These are phyloP conservation scores for Byasa hedistus DNA, from an alignment of 2,888 invertebrate species.

Conservation along the genomic window DNA sequence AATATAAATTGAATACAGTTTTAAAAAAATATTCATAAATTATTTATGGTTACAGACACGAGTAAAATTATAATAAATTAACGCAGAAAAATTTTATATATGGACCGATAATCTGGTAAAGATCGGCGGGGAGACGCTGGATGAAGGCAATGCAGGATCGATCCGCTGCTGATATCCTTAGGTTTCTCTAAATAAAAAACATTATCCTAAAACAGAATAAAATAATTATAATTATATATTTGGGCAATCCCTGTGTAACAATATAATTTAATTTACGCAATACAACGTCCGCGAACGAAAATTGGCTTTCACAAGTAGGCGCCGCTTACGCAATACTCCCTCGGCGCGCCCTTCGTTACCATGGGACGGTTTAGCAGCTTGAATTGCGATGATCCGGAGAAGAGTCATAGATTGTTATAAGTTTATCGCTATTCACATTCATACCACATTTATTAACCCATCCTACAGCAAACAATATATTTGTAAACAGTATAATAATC, in stretches of 20 bases:
- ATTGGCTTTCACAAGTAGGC: background rate
- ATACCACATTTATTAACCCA: background rate
- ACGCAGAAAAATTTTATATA: too few species aligned
- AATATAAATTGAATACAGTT: too few species aligned
- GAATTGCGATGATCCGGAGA: slow-evolving; percentile 44
- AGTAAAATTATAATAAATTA: too few species aligned
- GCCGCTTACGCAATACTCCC: slow-evolving; percentile 11
- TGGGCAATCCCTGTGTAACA: background rate
- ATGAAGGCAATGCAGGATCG: too few species aligned
- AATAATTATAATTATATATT: background rate
- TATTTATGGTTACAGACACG: too few species aligned
- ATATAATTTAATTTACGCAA: background rate
- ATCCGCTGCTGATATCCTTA: too few species aligned
- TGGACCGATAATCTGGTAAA: too few species aligned
- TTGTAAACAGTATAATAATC: too few species aligned
- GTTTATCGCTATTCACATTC: slow-evolving; percentile 33
- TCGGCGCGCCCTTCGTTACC: slow-evolving; percentile 3
- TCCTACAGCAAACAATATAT: background rate
- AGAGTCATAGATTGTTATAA: slow-evolving; percentile 39
- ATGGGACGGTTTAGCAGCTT: slow-evolving; percentile 12
- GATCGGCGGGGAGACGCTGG: too few species aligned
- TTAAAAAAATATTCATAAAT: too few species aligned
- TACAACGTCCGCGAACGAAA: slow-evolving; percentile 20
- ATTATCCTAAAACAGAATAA: background rate
- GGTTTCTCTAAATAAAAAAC: background rate